phyloP scores from a whole-genome alignment of 2,113 vertebrate genomes.

The Aleadryas rufinucha region DNA sequence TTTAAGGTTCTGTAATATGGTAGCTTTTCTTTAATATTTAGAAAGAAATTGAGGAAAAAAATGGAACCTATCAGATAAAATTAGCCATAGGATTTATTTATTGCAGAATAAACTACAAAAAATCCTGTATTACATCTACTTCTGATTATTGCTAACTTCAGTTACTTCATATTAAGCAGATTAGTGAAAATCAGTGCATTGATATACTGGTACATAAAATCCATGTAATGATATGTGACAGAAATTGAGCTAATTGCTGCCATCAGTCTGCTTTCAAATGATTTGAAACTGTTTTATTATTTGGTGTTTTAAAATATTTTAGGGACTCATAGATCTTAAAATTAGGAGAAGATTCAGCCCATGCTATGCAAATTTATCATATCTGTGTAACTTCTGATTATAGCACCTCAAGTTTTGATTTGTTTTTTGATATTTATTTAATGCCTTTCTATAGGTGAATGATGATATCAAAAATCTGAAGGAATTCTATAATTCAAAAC shows the following conservation, averaged over 20 bases:
- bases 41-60: neutral
- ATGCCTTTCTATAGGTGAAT: constrained; percentile 66
- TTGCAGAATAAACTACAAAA: neutral
- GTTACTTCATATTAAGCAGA: neutral
- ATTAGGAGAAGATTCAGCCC: neutral
- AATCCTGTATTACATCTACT: neutral
- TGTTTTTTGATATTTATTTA: neutral
- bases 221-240: neutral
- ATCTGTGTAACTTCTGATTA: neutral
- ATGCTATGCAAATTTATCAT: neutral
- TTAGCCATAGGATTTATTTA: neutral
- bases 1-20: neutral
- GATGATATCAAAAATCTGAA: constrained; percentile 69
- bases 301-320: neutral
- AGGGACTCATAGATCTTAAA: neutral
- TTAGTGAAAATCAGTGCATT: neutral
- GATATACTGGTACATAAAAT: neutral
- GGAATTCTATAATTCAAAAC: constrained; percentile 66
- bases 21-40: neutral
- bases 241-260: neutral
- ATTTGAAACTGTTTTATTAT: neutral
- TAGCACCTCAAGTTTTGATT: neutral
- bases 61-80: neutral
- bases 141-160: neutral
- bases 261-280: neutral